phyloP scores from a whole-genome alignment of 2,797 vertebrate species.

The Sebastes cheni region DNA sequence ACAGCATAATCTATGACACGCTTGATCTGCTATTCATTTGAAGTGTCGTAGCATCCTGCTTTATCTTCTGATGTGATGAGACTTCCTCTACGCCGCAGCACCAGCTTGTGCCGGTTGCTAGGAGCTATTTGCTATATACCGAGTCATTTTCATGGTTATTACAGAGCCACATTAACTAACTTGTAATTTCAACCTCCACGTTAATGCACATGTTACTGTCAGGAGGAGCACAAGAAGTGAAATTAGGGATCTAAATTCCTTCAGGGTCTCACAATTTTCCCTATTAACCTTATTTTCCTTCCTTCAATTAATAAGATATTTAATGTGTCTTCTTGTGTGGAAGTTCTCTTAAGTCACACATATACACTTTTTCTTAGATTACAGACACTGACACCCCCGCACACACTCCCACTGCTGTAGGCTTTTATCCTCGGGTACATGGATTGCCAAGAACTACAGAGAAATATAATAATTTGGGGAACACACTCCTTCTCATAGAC shows the following conservation, averaged over 20 bases:
- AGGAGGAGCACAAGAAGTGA: background rate
- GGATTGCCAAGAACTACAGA: slow-evolving; percentile 56
- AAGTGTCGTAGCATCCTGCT: slow-evolving; percentile 79
- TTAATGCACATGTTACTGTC: slow-evolving; percentile 50
- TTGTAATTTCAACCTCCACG: slow-evolving; percentile 36
- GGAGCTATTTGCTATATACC: slow-evolving; percentile 65
- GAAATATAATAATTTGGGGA: slow-evolving; percentile 60
- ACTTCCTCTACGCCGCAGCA: slow-evolving; percentile 46
- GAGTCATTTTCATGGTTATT: slow-evolving; percentile 71
- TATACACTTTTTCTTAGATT: slow-evolving; percentile 6
- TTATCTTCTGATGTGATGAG: slow-evolving; percentile 68
- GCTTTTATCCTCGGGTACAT: slow-evolving; percentile 61
- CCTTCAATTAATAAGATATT: slow-evolving; percentile 4
- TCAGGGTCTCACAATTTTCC: slow-evolving; percentile 11
- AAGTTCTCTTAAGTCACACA: slow-evolving; percentile 14
- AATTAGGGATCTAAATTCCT: slow-evolving; percentile 1
- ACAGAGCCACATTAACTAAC: slow-evolving; percentile 43
- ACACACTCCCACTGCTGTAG: slow-evolving; percentile 50
- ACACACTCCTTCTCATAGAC: slow-evolving; percentile 41
- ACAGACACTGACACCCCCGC: slow-evolving; percentile 12
- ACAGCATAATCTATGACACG: slow-evolving; percentile 77
- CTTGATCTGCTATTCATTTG: slow-evolving; percentile 83
- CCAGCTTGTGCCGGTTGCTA: slow-evolving; percentile 51
- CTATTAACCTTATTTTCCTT: background rate
- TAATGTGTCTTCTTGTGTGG: background rate